A percentile compares a stretch with the other conserved stretches of the same genome.
These are phyloP conservation scores for Porites lobata DNA, from an alignment of 92 coral and sea anemone species.

Conservation along the genomic window DNA sequence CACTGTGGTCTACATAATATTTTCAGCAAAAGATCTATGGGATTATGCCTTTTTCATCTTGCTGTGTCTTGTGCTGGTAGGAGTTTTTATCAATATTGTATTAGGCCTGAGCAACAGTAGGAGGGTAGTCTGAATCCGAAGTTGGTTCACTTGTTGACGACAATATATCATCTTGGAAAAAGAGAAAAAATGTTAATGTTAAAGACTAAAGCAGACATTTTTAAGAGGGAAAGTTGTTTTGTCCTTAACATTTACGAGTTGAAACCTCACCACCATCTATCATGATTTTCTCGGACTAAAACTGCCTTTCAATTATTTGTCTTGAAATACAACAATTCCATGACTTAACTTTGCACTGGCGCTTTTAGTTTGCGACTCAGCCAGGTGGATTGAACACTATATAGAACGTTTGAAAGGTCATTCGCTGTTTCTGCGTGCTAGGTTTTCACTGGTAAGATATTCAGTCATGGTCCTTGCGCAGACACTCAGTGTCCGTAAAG, in stretches of 20 bases:
- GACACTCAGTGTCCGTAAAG: too few species aligned
- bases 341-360: too few species aligned
- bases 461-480: too few species aligned
- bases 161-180: background rate
- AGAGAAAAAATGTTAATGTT: background rate
- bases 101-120: conserved; percentile 21
- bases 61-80: conserved; percentile 92
- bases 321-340: too few species aligned
- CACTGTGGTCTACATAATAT: conserved; percentile 81
- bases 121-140: conserved; percentile 9
- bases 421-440: too few species aligned
- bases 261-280: too few species aligned
- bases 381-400: too few species aligned
- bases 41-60: conserved; percentile 89
- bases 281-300: too few species aligned
- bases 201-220: background rate
- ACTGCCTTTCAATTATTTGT: too few species aligned
- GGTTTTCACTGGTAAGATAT: too few species aligned
- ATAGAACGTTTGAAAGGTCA: too few species aligned
- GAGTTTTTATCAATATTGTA: background rate
- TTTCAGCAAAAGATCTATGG: conserved; percentile 84
- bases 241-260: background rate
- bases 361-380: too few species aligned
- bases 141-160: background rate
- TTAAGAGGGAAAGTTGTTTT: background rate